These are phyloP conservation scores for Eupithecia vulgata DNA, from an alignment of 2,888 invertebrate genomes.

Conservation along the genomic window DNA sequence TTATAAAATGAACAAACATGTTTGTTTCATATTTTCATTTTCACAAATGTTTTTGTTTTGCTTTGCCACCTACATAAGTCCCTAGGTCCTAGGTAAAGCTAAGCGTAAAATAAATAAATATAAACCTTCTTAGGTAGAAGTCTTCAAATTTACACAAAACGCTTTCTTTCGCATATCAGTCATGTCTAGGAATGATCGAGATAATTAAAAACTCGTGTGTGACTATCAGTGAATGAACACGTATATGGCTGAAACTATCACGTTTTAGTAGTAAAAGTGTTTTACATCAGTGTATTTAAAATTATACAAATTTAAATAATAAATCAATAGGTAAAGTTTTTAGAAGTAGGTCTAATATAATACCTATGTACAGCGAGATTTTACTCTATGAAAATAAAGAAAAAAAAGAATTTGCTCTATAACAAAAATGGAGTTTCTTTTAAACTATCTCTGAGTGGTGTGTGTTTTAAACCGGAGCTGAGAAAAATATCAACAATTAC, in stretches of 20 bases:
- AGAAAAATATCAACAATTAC: neutral
- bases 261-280: neutral
- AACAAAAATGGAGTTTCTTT: no score
- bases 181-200: neutral
- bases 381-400: no score
- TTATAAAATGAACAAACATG: no score
- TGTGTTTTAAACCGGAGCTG: neutral
- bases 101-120: neutral
- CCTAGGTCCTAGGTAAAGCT: neutral
- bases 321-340: neutral
- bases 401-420: no score
- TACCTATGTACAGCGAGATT: no score
- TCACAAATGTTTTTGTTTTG: neutral
- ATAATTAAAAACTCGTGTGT: conserved; percentile 11
- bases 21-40: neutral
- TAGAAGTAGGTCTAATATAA: no score
- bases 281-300: neutral
- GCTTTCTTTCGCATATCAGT: neutral
- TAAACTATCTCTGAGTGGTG: no score
- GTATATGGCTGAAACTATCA: neutral
- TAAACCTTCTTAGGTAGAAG: no score
- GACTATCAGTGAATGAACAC: neutral
- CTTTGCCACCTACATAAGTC: neutral
- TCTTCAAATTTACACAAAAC: neutral
- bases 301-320: neutral